phyloP scores from a whole-genome alignment of 1,140 invertebrate species.

The Aphaenogaster rudis region DNA sequence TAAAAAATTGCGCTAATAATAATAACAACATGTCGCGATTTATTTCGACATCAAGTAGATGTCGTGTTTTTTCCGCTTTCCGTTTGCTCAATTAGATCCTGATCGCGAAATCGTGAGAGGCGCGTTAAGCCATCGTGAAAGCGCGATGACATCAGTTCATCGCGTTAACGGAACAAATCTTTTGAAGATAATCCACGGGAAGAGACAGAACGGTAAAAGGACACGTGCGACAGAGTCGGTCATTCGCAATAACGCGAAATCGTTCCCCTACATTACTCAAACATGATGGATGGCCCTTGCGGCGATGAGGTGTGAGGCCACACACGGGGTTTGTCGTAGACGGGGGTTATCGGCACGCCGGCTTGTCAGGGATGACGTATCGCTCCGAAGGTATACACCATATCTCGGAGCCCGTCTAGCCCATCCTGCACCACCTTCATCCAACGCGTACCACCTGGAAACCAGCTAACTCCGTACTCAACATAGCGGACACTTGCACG shows the following conservation, averaged over 20 bases:
- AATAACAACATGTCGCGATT: background rate
- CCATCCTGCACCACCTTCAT: conserved; percentile 65
- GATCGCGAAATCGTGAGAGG: background rate
- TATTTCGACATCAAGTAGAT: background rate
- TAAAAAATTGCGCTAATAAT: background rate
- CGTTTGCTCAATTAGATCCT: background rate
- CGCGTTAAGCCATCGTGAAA: background rate
- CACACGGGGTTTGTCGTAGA: conserved; percentile 73
- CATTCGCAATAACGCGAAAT: conserved; percentile 81
- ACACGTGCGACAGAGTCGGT: conserved; percentile 66
- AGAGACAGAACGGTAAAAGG: conserved; percentile 51
- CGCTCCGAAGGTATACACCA: conserved; percentile 69
- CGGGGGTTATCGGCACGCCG: conserved; percentile 74
- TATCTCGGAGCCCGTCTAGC: conserved; percentile 64
- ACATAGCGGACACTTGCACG: conserved; percentile 66
- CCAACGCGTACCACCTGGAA: conserved; percentile 66
- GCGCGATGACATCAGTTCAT: conserved; percentile 30
- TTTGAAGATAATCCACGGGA: conserved; percentile 54
- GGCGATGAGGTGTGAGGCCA: conserved; percentile 77
- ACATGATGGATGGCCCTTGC: conserved; percentile 82
- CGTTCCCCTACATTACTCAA: conserved; percentile 83
- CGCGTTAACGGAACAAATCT: conserved; percentile 61
- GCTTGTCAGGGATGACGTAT: conserved; percentile 80
- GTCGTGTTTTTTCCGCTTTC: background rate
- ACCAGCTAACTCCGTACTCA: conserved; percentile 60